These are phyloP conservation scores for Arctia plantaginis DNA, from an alignment of 2,888 invertebrate genomes.

Conservation along the genomic window DNA sequence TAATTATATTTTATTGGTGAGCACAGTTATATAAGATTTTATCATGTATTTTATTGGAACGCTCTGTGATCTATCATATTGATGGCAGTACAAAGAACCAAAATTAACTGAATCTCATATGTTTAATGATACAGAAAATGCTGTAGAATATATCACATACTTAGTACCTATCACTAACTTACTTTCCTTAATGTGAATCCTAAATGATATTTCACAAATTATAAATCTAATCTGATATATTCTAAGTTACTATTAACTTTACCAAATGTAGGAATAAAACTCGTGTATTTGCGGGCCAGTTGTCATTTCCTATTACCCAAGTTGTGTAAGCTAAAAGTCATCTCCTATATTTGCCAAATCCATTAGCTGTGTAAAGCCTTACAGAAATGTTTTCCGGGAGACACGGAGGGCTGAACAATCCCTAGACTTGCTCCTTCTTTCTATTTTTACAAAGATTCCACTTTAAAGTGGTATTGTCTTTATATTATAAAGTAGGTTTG, in stretches of 20 bases:
- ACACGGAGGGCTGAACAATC: slow-evolving; percentile 13
- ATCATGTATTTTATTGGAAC: background rate
- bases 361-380: slow-evolving; percentile 14
- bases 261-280: background rate
- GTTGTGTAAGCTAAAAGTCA: background rate
- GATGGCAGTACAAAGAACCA: background rate
- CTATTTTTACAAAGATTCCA: slow-evolving; percentile 18
- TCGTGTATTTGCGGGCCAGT: background rate
- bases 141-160: background rate
- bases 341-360: slow-evolving; percentile 17
- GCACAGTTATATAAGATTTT: background rate
- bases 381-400: slow-evolving; percentile 11
- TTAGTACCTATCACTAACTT: background rate
- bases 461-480: slow-evolving; percentile 8
- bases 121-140: background rate
- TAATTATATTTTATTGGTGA: background rate
- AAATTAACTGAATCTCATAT: background rate
- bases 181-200: background rate
- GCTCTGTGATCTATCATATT: background rate
- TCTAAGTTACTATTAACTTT: too few relatives aligned
- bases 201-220: too few relatives aligned
- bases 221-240: too few relatives aligned
- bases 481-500: slow-evolving; percentile 3
- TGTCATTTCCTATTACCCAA: background rate
- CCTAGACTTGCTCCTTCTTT: background rate